Base-by-base conservation (phyloP, 2,888 invertebrate species). In the Steinernema carpocapsae region DNA sequence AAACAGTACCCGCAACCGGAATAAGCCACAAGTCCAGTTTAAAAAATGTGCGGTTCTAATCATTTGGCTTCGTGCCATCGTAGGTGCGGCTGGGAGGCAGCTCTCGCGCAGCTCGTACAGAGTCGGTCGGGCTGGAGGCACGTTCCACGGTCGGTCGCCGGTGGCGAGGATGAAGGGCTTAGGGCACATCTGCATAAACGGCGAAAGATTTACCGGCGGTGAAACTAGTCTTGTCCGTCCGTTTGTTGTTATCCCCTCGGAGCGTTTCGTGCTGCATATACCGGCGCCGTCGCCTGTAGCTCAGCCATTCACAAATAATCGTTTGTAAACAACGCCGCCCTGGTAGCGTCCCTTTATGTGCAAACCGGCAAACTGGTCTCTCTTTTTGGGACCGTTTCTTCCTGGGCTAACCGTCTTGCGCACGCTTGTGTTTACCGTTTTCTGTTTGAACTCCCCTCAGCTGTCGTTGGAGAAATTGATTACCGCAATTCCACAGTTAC, bases 151-250 rank as follows among this genome's bases (percentile, higher is more conserved):
- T 56, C 64, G 64, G n/a, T 32, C 64, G 64, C 6, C 14, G 26
- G 29, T 64, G 24, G 64, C 37, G 64, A 17, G 64, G 64, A 64
- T 64, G 64, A 64, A 64, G 26, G 37, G 64, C 64, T 64, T 64
- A 64, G 64, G 32, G 64, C 64, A 37, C 64, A 64, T 64, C 64
- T 64, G 64, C 64, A 64, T 64, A 64, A 64, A 26, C 64, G 64
- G 64, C 29, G 64, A 64, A 64, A 64, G 64, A 64, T 64, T 64
- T 64, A 64, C 64, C 64, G 64, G 26, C 37, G 64, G 29, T 64
- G 64, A 64, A 64, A 64, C 64, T 64, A 64, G 64, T 64, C 26
- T 64, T 64, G 29, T n/a, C 64, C 64, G 64, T 17, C 64, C 64
- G 64, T 64, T 64, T 64, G 64, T 64, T 64, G 29, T 64, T 64